Conservation (phyloP, 2,797 vertebrate genomes). For the Hephaestus fuliginosus region DNA sequence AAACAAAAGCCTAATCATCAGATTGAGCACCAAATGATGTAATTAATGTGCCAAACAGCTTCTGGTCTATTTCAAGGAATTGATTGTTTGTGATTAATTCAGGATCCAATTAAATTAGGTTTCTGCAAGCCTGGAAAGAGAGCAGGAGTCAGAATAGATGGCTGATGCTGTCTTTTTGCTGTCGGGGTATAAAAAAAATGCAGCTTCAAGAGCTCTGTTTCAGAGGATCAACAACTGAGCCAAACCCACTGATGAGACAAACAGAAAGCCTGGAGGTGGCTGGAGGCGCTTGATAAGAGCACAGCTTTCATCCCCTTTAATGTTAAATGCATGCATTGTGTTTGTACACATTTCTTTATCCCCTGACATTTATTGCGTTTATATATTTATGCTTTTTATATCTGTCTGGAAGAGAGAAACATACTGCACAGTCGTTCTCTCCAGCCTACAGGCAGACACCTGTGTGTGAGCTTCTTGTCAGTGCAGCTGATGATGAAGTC, state of each 20-base stretch:
- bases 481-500: constrained; percentile 30
- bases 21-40: constrained; percentile 11
- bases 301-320: constrained; percentile 33
- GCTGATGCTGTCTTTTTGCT: constrained; percentile 43
- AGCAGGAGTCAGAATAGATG: constrained; percentile 33
- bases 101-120: constrained; percentile 58
- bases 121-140: constrained; percentile 15
- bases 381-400: constrained; percentile 22
- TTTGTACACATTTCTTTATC: constrained; percentile 38
- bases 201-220: constrained; percentile 59
- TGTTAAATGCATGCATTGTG: constrained; percentile 40
- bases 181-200: constrained; percentile 24
- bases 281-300: constrained; percentile 47
- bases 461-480: constrained; percentile 40
- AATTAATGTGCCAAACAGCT: constrained; percentile 25
- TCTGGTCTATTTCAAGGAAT: constrained; percentile 15
- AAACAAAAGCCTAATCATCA: constrained; percentile 19
- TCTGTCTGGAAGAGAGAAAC: constrained; percentile 8
- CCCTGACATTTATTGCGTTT: constrained; percentile 41
- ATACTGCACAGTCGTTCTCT: constrained; percentile 23
- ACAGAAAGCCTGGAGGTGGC: constrained; percentile 48
- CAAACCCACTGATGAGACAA: constrained; percentile 59
- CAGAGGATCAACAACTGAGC: constrained; percentile 53
- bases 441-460: constrained; percentile 56
- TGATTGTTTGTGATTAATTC: constrained; percentile 61